Percentiles rank a stretch among this genome's conserved stretches.
phyloP scores from a whole-genome alignment of 1,140 invertebrate species.

The Drosophila virilis region DNA sequence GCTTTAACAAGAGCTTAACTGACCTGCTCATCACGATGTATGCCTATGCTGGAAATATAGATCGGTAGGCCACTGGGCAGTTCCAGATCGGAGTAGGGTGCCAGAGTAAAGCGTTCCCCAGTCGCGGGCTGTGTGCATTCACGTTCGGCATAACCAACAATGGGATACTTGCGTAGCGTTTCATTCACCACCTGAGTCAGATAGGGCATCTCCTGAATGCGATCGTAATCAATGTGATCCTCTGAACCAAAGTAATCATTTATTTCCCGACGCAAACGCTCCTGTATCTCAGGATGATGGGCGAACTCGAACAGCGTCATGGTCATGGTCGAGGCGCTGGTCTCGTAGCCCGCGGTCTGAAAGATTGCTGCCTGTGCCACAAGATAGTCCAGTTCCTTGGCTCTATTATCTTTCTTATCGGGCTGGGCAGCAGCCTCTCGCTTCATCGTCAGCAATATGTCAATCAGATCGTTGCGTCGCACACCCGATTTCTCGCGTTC shows the following conservation, averaged over 20 bases:
- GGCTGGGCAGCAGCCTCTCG: conserved; percentile 49
- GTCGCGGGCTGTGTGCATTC: conserved; percentile 54
- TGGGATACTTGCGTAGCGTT: conserved; percentile 76
- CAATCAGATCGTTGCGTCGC: conserved; percentile 84
- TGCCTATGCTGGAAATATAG: conserved; percentile 58
- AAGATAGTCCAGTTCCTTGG: conserved; percentile 80
- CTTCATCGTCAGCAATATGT: conserved; percentile 83
- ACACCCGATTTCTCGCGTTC: conserved; percentile 68
- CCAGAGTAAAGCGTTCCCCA: conserved; percentile 62
- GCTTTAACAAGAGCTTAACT: conserved; percentile 1
- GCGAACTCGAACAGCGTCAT: conserved; percentile 89
- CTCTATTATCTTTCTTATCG: conserved; percentile 5
- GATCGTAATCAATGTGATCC: conserved; percentile 87
- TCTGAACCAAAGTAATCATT: conserved; percentile 82
- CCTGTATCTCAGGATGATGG: conserved; percentile 87
- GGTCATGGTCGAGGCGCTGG: conserved; percentile 89
- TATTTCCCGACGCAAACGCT: conserved; percentile 88
- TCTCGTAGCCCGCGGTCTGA: conserved; percentile 91
- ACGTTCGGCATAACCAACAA: conserved; percentile 63
- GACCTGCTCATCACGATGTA: conserved; percentile 67
- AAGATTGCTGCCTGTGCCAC: conserved; percentile 89
- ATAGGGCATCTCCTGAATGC: conserved; percentile 87
- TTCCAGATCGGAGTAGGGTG: conserved; percentile 47
- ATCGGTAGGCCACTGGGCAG: conserved; percentile 61
- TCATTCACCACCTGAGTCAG: conserved; percentile 86